phyloP scores from a whole-genome alignment of 2,797 vertebrate species.

The Hemitrygon akajei region DNA sequence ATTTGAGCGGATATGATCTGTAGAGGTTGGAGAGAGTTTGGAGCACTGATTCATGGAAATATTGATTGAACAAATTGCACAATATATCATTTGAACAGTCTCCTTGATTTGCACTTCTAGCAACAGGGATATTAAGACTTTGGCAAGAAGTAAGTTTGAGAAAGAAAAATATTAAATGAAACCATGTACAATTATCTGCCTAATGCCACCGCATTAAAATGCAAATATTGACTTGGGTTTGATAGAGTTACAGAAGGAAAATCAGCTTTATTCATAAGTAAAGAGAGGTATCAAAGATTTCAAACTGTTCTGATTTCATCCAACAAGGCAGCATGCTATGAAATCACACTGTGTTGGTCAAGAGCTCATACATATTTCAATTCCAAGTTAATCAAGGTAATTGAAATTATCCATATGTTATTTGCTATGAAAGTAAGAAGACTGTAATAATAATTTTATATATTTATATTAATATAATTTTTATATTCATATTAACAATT shows the following conservation, averaged over 20 bases:
- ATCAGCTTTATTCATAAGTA: background rate
- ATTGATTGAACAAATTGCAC: background rate
- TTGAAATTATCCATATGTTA: background rate
- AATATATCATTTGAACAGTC: background rate
- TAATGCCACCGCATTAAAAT: background rate
- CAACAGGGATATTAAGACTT: background rate
- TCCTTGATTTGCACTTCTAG: background rate
- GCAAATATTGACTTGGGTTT: background rate
- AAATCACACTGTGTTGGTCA: background rate
- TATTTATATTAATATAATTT: too few species aligned
- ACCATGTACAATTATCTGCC: background rate
- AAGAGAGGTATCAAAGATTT: background rate
- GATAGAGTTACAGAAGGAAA: background rate
- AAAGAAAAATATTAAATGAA: background rate
- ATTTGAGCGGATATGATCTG: too few species aligned
- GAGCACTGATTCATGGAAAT: background rate
- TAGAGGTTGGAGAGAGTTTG: background rate
- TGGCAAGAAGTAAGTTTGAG: background rate
- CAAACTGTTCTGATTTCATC: background rate
- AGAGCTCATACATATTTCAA: background rate
- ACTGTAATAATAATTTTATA: background rate
- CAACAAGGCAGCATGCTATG: background rate
- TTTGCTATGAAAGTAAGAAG: background rate
- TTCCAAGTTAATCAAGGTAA: background rate
- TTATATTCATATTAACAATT: too few species aligned